A percentile compares a stretch with the other conserved stretches of the same genome.
Evolutionary conservation across 2,797 vertebrate genomes (phyloP).

Genomic region (Epinephelus awoara): DNA sequence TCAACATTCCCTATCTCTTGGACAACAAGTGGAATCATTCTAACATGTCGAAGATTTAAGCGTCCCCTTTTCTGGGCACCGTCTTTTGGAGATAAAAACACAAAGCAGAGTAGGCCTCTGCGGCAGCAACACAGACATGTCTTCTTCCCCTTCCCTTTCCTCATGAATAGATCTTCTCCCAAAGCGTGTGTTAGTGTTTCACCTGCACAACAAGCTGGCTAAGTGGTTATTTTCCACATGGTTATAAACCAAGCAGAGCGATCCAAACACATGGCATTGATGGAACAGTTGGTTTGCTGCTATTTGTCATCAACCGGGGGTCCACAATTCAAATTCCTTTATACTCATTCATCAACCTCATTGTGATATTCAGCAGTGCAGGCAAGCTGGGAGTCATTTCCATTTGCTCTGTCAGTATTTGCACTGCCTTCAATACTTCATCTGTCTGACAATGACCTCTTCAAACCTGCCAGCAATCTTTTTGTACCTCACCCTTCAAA

Average conservation of each 20-base stretch:
- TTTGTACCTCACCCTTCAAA: conserved; percentile 12
- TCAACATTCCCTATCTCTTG: conserved; percentile 62
- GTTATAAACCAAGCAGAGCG: background rate
- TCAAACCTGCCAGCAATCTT: background rate
- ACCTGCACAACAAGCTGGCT: background rate
- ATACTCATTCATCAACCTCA: conserved; percentile 42
- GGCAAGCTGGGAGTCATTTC: conserved; percentile 8
- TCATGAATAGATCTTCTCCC: background rate
- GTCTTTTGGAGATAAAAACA: conserved; percentile 14
- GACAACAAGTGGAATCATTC: conserved; percentile 63
- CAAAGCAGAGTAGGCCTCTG: conserved; percentile 8
- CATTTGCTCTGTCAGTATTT: background rate
- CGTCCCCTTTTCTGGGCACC: conserved; percentile 11
- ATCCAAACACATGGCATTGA: background rate
- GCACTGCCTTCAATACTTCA: background rate
- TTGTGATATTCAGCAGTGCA: conserved; percentile 16
- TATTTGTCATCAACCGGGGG: conserved; percentile 26
- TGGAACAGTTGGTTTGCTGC: background rate
- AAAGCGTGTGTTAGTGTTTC: background rate
- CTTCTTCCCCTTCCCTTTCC: conserved; percentile 27
- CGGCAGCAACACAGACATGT: background rate
- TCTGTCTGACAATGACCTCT: conserved; percentile 13
- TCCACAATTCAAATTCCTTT: conserved; percentile 42
- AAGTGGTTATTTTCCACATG: background rate
- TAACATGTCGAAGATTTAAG: conserved; percentile 8